phyloP scores from a whole-genome alignment of 2,113 vertebrate genomes.

The Xenopus tropicalis region UCB_Xtro_10.0 CM004445.2:48465001-48465500 shows the following conservation, averaged over 20 bases:
- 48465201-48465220: neutral
- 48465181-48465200: neutral
- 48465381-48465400: neutral
- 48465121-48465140: too few species aligned
- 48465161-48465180: too few species aligned
- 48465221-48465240: neutral
- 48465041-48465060: too few species aligned
- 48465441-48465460: constrained; percentile 5
- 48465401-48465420: neutral
- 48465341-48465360: neutral
- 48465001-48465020: too few species aligned
- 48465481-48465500: neutral
- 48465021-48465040: too few species aligned
- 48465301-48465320: neutral
- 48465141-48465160: too few species aligned
- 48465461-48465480: neutral
- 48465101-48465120: too few species aligned
- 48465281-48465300: neutral
- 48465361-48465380: neutral
- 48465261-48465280: too few species aligned
- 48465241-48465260: too few species aligned
- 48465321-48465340: neutral
- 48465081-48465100: too few species aligned
- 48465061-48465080: too few species aligned
- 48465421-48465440: constrained; percentile 17